phyloP scores from a whole-genome alignment of 2,797 vertebrate species.

The Masticophis lateralis region DNA sequence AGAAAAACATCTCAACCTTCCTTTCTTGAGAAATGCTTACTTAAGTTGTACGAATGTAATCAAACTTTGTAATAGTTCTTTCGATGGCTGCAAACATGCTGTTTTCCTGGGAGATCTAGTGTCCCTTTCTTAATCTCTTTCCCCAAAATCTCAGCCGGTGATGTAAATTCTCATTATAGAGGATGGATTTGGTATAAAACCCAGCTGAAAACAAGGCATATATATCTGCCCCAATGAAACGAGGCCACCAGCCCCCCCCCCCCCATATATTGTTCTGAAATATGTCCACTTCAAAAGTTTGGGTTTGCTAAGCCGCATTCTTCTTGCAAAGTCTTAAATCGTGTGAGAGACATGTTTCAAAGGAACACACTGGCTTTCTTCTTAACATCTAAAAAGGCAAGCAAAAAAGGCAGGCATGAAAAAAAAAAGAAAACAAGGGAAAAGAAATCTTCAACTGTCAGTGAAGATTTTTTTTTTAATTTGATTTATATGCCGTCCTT shows the following conservation, averaged over 20 bases:
- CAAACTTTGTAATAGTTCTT: background rate
- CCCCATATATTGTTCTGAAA: conserved; percentile 56
- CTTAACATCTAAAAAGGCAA: background rate
- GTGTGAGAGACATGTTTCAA: background rate
- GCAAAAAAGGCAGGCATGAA: background rate
- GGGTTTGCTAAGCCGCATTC: conserved; percentile 36
- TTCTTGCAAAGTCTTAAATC: conserved; percentile 17
- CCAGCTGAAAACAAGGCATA: conserved; percentile 46
- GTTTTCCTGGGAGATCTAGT: conserved; percentile 38
- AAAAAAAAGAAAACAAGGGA: background rate
- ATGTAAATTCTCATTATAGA: conserved; percentile 51
- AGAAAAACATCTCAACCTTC: background rate
- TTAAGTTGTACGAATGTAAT: background rate
- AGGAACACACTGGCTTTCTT: background rate
- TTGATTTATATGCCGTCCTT: too few species aligned
- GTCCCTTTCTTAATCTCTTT: conserved; percentile 42
- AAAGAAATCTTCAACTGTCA: background rate
- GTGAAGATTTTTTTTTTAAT: background rate
- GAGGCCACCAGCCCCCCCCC: conserved; percentile 27
- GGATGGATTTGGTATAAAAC: conserved; percentile 56
- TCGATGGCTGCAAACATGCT: conserved; percentile 24
- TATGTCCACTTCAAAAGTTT: conserved; percentile 45
- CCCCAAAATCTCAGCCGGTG: conserved; percentile 46
- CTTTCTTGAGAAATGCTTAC: background rate
- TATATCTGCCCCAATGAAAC: conserved; percentile 46